These are phyloP conservation scores for Tenualosa thibaudeaui DNA, from an alignment of 2,797 vertebrate genomes.

Conservation along the genomic window DNA sequence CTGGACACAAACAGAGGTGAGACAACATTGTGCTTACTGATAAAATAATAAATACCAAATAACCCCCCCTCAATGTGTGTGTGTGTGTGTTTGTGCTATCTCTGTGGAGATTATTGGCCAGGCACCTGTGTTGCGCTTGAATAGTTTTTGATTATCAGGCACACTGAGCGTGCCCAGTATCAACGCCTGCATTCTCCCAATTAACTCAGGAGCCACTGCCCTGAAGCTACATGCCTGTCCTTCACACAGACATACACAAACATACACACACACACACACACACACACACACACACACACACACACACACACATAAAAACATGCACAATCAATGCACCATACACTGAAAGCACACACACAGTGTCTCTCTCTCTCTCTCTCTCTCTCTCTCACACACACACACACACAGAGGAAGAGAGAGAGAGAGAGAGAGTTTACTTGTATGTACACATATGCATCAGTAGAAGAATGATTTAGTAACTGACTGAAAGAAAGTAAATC, in stretches of 20 bases:
- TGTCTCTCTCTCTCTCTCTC: not conserved
- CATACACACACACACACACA: constrained; percentile 5
- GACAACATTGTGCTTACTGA: constrained; percentile 37
- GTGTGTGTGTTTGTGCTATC: constrained; percentile 33
- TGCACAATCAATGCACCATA: not conserved
- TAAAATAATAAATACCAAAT: constrained; percentile 47
- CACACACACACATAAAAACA: not conserved
- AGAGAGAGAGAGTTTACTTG: not conserved
- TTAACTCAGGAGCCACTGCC: constrained; percentile 45
- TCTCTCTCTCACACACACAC: constrained; percentile 10
- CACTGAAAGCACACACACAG: not conserved
- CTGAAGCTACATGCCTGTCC: constrained; percentile 28
- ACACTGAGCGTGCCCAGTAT: constrained; percentile 32
- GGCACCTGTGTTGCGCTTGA: constrained; percentile 40
- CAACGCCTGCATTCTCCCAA: constrained; percentile 46
- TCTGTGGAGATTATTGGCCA: constrained; percentile 36
- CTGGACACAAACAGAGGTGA: constrained; percentile 28
- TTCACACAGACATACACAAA: constrained; percentile 12
- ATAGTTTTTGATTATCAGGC: constrained; percentile 50
- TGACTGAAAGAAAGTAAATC: not conserved
- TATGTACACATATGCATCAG: not conserved
- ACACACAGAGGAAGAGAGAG: too few relatives aligned
- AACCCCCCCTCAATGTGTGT: constrained; percentile 35
- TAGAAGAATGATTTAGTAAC: not conserved
- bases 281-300: constrained; percentile 27